A percentile compares a stretch with the other conserved stretches of the same genome.
These are phyloP conservation scores for Hydrolagus colliei DNA, from an alignment of 2,797 vertebrate genomes.

Conservation along the genomic window DNA sequence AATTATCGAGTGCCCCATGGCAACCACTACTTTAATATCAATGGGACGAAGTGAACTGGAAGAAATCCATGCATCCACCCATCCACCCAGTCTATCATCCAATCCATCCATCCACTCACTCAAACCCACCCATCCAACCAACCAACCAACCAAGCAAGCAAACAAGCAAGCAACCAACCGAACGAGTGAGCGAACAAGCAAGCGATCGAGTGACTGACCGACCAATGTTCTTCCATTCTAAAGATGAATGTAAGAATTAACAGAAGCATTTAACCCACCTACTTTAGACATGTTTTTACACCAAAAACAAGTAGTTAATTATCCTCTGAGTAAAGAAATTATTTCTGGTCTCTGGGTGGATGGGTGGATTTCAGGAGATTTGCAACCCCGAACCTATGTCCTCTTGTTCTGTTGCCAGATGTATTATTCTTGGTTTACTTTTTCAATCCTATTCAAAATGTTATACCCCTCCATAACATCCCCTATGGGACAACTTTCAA, in stretches of 20 bases:
- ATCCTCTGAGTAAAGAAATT: background rate
- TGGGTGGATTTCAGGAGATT: too few species aligned
- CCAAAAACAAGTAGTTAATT: background rate
- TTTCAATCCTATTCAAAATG: too few species aligned
- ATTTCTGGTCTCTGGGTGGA: background rate
- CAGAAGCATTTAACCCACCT: background rate
- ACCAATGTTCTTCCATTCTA: background rate
- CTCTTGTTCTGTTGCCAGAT: too few species aligned
- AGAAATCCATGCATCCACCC: background rate
- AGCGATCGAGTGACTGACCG: too few species aligned
- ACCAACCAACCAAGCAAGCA: too few species aligned
- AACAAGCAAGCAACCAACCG: too few species aligned
- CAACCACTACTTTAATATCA: constrained; percentile 75
- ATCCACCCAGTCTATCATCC: background rate
- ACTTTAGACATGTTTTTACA: background rate
- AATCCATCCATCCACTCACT: background rate
- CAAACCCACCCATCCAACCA: background rate
- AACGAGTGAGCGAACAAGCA: too few species aligned
- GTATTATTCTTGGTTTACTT: too few species aligned
- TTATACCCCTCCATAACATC: too few species aligned
- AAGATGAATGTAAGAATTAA: background rate
- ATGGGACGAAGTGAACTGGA: constrained; percentile 75
- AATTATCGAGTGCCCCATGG: constrained; percentile 81
- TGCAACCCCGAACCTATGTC: too few species aligned
- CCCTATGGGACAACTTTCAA: too few species aligned